These are phyloP conservation scores for Belonocnema kinseyi DNA, from an alignment of 1,140 invertebrate genomes.

Conservation along the genomic window DNA sequence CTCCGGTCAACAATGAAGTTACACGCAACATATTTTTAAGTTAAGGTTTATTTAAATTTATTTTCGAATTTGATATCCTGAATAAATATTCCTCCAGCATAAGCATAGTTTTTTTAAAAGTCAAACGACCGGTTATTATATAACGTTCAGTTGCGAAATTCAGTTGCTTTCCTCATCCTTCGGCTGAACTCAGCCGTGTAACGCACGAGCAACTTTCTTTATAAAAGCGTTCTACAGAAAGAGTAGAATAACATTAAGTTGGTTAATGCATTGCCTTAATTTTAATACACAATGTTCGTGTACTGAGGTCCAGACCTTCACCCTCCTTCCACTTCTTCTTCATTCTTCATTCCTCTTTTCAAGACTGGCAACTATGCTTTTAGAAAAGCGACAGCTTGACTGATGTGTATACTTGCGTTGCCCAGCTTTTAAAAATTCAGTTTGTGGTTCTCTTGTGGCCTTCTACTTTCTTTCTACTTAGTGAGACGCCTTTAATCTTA, in stretches of 20 bases:
- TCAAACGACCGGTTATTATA: constrained; percentile 15
- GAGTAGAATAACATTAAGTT: constrained; percentile 56
- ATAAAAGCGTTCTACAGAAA: constrained; percentile 47
- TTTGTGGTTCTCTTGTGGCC: too few species aligned
- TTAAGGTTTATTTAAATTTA: neutral
- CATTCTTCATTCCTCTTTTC: constrained; percentile 15
- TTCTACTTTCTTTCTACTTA: too few species aligned
- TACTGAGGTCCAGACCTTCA: constrained; percentile 1
- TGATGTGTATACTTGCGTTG: neutral
- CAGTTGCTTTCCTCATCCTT: constrained; percentile 10
- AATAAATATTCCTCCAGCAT: constrained; percentile 1
- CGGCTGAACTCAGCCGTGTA: neutral
- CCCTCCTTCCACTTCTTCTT: neutral
- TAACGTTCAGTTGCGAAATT: constrained; percentile 13
- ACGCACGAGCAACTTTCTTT: constrained; percentile 32
- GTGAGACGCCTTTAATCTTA: too few species aligned
- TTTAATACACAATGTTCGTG: constrained; percentile 56
- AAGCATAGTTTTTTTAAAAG: constrained; percentile 18
- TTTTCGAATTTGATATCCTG: neutral
- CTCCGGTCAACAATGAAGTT: too few species aligned
- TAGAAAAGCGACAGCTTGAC: constrained; percentile 28
- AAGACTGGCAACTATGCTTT: too few species aligned
- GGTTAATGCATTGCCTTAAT: constrained; percentile 57
- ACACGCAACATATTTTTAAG: neutral
- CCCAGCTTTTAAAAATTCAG: too few species aligned